phyloP scores from a whole-genome alignment of 1,140 invertebrate genomes.

The Luehdorfia chinensis region DNA sequence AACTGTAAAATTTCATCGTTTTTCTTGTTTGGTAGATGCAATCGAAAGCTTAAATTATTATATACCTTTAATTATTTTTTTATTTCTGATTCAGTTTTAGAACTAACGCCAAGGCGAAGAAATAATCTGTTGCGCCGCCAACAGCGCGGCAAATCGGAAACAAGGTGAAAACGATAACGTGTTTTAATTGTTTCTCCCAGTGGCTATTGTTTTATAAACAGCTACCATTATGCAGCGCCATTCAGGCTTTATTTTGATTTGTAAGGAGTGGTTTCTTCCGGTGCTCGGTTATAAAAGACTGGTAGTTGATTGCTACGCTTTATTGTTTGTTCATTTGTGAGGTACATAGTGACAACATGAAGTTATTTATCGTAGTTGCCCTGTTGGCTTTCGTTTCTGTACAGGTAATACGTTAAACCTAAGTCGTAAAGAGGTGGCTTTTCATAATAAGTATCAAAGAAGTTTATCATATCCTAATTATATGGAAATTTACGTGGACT shows the following conservation, averaged over 20 bases:
- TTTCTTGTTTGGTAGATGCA: too few relatives aligned
- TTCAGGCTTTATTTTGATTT: conserved; percentile 36
- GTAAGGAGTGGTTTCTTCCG: conserved; percentile 10
- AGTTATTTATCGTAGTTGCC: conserved; percentile 33
- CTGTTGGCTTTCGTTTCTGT: conserved; percentile 47
- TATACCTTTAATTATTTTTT: too few relatives aligned
- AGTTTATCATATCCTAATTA: too few relatives aligned
- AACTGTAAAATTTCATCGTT: too few relatives aligned
- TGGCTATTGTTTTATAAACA: conserved; percentile 48
- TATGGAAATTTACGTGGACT: too few relatives aligned
- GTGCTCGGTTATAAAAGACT: conserved; percentile 38
- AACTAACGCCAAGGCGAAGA: too few relatives aligned
- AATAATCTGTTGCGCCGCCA: not conserved
- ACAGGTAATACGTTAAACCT: conserved; percentile 31
- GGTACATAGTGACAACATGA: conserved; percentile 31
- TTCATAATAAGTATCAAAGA: too few relatives aligned
- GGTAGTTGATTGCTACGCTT: conserved; percentile 8
- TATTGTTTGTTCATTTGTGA: conserved; percentile 23
- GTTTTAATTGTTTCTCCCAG: conserved; percentile 43
- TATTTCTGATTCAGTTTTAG: too few relatives aligned
- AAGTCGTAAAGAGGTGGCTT: not conserved
- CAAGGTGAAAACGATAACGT: conserved; percentile 37
- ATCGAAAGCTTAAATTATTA: too few relatives aligned
- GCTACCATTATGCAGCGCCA: conserved; percentile 23
- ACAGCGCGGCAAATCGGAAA: conserved; percentile 31